Evolutionary conservation across 2,797 vertebrate species (phyloP), one percentile per base, ranked within the genome.

Genomic region (Melanotaenia trifasciata): DNA sequence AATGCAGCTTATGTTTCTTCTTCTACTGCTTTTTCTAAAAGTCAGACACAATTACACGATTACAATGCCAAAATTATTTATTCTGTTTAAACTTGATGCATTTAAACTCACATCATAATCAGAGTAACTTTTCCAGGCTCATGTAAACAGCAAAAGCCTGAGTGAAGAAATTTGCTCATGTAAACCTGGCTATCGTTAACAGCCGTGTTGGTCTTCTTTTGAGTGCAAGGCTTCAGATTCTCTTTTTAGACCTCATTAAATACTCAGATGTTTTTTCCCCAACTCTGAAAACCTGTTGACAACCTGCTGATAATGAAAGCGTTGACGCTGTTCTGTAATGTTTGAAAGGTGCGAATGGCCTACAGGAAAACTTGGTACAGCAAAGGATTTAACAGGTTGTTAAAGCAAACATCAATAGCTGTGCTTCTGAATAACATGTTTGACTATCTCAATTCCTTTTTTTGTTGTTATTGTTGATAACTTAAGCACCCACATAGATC

Each of bases 351-450:
- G 30, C 51, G 3, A 60, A 67, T 63, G 61, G 38, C 16, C 50
- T 5, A 20, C 56, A 47, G 24, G 69, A 0, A 67, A 26, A 30
- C 53, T 54, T 1, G 11, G 59, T 20, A n/a, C n/a, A 36, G 22
- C 8, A 30, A 63, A 56, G n/a, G 4, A 56, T 50, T 71, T 33
- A 22, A 32, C 24, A 45, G 28, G 58, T 61, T 63, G 6, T 72
- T 47, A 45, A 69, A 62, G 22, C 30, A 66, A 53, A 59, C 50
- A 33, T 79, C 62, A 36, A 24, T 67, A 38, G 9, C 16, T 45
- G n/a, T 64, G 7, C 28, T 57, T 36, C 70, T 90, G 72, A 85
- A 62, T 74, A 85, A 74, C 78, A 80, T 77, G 70, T 87, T 80
- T 76, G 30, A 85, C 73, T 79, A 72, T 76, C 73, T 45, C 35